A percentile compares a stretch with the other conserved stretches of the same genome.
These are phyloP conservation scores for Apogon hyalosoma DNA, from an alignment of 2,797 vertebrate species.

Conservation along the genomic window DNA sequence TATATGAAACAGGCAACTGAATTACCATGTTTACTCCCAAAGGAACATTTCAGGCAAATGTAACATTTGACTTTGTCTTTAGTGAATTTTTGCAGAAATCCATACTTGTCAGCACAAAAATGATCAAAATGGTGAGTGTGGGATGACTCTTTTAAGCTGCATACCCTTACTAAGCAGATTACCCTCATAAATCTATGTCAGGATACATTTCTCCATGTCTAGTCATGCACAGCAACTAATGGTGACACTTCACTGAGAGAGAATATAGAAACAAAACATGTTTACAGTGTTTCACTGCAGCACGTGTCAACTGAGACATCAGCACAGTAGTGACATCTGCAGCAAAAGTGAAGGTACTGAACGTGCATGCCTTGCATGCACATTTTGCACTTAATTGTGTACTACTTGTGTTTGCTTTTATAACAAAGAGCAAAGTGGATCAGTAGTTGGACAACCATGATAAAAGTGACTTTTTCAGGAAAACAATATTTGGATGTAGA, in stretches of 20 bases:
- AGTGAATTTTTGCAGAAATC: slow-evolving; percentile 2
- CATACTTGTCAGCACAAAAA: background rate
- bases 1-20: slow-evolving; percentile 18
- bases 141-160: slow-evolving; percentile 38
- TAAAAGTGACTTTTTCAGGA: slow-evolving; percentile 55
- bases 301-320: background rate
- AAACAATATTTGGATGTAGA: slow-evolving; percentile 56
- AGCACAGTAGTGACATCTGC: slow-evolving; percentile 71
- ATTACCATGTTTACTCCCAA: slow-evolving; percentile 13
- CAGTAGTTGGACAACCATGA: slow-evolving; percentile 23
- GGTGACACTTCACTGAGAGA: slow-evolving; percentile 26
- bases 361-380: slow-evolving; percentile 16
- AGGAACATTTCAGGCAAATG: slow-evolving; percentile 8
- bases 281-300: slow-evolving; percentile 41
- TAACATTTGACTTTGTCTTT: background rate
- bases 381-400: background rate
- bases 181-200: slow-evolving; percentile 77
- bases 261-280: slow-evolving; percentile 69
- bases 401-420: slow-evolving; percentile 9
- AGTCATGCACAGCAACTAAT: slow-evolving; percentile 57
- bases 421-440: background rate
- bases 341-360: slow-evolving; percentile 36
- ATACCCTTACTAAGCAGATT: slow-evolving; percentile 80
- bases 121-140: background rate
- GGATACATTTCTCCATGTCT: slow-evolving; percentile 70